phyloP scores from a whole-genome alignment of 2,888 invertebrate genomes.

The Polia nebulosa region DNA sequence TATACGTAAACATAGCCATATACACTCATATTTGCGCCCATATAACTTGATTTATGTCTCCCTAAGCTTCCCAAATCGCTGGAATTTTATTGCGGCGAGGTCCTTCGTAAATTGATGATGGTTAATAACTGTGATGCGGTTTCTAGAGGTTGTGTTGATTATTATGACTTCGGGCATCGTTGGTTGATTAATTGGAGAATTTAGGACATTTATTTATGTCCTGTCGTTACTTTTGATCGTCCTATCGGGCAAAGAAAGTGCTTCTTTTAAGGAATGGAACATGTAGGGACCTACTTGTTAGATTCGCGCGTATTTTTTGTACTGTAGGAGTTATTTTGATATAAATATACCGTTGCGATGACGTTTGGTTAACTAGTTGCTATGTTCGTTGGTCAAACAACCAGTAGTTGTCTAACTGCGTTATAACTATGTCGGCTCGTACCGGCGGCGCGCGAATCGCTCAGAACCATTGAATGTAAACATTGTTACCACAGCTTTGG shows the following conservation, averaged over 20 bases:
- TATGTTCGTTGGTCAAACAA: constrained; percentile 22
- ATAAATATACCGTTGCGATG: background rate
- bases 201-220: constrained; percentile 29
- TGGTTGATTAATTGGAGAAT: constrained; percentile 36
- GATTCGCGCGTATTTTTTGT: constrained; percentile 13
- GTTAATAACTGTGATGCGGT: constrained; percentile 25
- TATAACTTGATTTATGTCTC: constrained; percentile 65
- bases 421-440: constrained; percentile 16
- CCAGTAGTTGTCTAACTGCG: constrained; percentile 3
- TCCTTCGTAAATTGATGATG: constrained; percentile 59
- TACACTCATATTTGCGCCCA: constrained; percentile 63
- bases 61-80: constrained; percentile 48
- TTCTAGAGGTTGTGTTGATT: constrained; percentile 36
- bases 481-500: constrained; percentile 35
- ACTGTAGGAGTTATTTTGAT: background rate
- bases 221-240: constrained; percentile 23
- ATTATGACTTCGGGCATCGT: constrained; percentile 28
- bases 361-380: constrained; percentile 27
- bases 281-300: background rate
- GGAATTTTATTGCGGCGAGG: constrained; percentile 55
- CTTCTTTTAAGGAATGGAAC: background rate
- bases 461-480: constrained; percentile 47
- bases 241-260: constrained; percentile 2
- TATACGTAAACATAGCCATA: constrained; percentile 84
- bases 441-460: constrained; percentile 33